Percentiles rank a stretch among this genome's conserved stretches.
Conservation (phyloP, 2,113 vertebrate genomes). For the Corythaeola cristata region DNA sequence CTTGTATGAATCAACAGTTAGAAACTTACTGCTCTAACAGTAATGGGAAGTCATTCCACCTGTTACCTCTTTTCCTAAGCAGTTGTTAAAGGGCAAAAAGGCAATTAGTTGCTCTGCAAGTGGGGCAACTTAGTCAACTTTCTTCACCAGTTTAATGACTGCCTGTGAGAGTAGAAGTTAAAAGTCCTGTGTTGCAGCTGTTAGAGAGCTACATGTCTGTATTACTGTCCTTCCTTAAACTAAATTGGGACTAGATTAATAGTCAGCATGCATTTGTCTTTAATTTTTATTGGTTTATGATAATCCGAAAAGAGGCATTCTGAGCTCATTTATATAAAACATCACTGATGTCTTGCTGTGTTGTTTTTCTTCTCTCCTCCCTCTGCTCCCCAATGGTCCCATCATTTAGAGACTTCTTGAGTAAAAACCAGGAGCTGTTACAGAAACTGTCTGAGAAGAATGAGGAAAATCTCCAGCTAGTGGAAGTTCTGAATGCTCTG, state of each 20-base stretch:
- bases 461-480: slow-evolving; percentile 80
- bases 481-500: slow-evolving; percentile 84
- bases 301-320: background rate
- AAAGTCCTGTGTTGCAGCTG: background rate
- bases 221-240: background rate
- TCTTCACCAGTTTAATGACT: background rate
- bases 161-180: background rate
- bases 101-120: background rate
- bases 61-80: background rate
- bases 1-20: background rate
- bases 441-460: slow-evolving; percentile 84
- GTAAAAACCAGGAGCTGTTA: slow-evolving; percentile 87
- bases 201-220: background rate
- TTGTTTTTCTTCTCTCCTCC: background rate
- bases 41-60: background rate
- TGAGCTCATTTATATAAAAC: background rate
- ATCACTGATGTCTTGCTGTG: background rate
- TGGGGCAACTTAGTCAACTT: background rate
- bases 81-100: background rate
- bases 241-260: background rate
- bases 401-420: slow-evolving; percentile 85
- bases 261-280: background rate
- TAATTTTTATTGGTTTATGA: background rate
- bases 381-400: background rate
- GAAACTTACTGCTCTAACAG: background rate